Percentiles rank a stretch among this genome's conserved stretches.
Conservation (phyloP, 2,113 vertebrate species). For the Salvelinus namaycush region DNA sequence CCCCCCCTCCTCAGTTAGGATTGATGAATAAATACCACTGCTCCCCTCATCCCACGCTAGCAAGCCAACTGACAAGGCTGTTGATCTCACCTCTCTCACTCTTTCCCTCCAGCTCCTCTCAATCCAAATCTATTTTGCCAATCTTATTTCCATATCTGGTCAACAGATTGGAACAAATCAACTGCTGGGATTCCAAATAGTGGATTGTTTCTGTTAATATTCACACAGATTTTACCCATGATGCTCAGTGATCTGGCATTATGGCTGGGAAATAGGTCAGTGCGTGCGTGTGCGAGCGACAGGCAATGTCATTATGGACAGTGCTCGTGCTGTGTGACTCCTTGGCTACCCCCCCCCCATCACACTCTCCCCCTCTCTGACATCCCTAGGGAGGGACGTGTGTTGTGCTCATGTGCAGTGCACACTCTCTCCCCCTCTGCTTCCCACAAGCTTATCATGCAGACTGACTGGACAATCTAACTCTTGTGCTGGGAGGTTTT, state of each 20-base stretch:
- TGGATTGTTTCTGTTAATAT: slow-evolving; percentile 10
- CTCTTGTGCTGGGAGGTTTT: neutral
- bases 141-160: slow-evolving; percentile 1
- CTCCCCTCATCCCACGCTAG: neutral
- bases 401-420: slow-evolving; percentile 7
- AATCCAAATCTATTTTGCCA: slow-evolving; percentile 7
- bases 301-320: neutral
- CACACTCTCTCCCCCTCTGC: neutral
- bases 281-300: neutral
- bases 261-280: slow-evolving; percentile 33
- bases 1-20: neutral
- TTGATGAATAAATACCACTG: neutral
- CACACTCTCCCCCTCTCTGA: neutral
- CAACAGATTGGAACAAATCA: slow-evolving; percentile 10
- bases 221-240: slow-evolving; percentile 9
- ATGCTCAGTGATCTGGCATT: slow-evolving; percentile 7
- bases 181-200: slow-evolving; percentile 16
- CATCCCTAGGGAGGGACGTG: neutral
- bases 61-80: neutral
- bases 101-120: too few relatives aligned
- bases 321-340: neutral
- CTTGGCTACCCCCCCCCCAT: neutral
- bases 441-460: neutral
- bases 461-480: neutral
- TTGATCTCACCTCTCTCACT: neutral